A percentile compares a stretch with the other conserved stretches of the same genome.
These are phyloP conservation scores for Lycaena phlaeas DNA, from an alignment of 2,888 invertebrate genomes.

Conservation along the genomic window DNA sequence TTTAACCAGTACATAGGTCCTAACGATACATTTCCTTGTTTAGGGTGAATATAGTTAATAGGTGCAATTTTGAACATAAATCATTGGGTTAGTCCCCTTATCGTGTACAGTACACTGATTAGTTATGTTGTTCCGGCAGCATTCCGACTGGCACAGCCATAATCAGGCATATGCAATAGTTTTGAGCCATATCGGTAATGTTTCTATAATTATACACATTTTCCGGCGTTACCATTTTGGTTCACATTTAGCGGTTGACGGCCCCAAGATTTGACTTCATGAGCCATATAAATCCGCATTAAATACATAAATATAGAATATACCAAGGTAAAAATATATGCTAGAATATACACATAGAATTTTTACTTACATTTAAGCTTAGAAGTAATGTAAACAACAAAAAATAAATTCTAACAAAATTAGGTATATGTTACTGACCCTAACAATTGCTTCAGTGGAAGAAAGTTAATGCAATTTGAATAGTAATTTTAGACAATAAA, in stretches of 20 bases:
- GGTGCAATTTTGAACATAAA: conserved; percentile 32
- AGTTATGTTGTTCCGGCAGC: conserved; percentile 42
- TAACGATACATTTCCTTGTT: conserved; percentile 33
- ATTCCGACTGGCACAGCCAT: not conserved
- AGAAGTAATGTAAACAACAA: no score
- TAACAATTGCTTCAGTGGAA: no score
- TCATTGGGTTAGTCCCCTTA: conserved; percentile 46
- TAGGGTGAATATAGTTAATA: conserved; percentile 37
- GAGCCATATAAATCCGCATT: not conserved
- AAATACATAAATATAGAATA: no score
- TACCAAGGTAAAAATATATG: no score
- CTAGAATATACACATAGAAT: no score
- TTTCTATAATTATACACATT: conserved; percentile 1
- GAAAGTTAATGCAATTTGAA: no score
- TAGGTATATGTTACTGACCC: no score
- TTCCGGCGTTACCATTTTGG: not conserved
- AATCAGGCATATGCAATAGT: not conserved
- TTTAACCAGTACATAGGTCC: conserved; percentile 9
- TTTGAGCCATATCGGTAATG: not conserved
- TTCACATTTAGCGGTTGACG: not conserved
- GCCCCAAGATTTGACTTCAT: no score
- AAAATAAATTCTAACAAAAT: no score
- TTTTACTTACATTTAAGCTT: no score
- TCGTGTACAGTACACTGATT: conserved; percentile 40
- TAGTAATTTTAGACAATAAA: no score